A percentile compares a stretch with the other conserved stretches of the same genome.
Conservation (phyloP, 2,113 vertebrate genomes). For the Gymnocephalus cernua region DNA sequence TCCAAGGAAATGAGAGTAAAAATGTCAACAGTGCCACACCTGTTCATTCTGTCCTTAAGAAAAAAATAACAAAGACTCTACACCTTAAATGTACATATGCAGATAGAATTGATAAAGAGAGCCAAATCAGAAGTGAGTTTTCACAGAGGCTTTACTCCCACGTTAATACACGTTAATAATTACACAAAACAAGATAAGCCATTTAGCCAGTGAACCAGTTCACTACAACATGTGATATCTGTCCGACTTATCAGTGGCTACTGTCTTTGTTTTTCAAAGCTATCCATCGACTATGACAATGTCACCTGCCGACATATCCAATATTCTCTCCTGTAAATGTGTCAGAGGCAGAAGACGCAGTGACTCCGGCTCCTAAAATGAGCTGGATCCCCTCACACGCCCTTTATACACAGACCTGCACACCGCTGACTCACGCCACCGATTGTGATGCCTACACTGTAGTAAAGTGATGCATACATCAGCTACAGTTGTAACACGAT, state of each 20-base stretch:
- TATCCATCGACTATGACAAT: background rate
- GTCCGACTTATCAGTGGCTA: background rate
- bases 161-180: slow-evolving; percentile 28
- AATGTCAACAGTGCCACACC: slow-evolving; percentile 59
- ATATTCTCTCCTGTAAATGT: background rate
- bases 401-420: slow-evolving; percentile 24
- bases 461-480: slow-evolving; percentile 64
- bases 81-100: background rate
- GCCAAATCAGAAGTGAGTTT: slow-evolving; percentile 22
- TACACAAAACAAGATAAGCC: slow-evolving; percentile 15
- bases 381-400: slow-evolving; percentile 44
- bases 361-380: background rate
- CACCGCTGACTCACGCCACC: slow-evolving; percentile 71
- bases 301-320: slow-evolving; percentile 8
- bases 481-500: background rate
- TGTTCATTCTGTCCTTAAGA: slow-evolving; percentile 18
- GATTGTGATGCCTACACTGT: slow-evolving; percentile 33
- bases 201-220: background rate
- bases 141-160: background rate
- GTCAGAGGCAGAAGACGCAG: slow-evolving; percentile 37
- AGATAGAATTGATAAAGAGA: background rate
- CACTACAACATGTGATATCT: slow-evolving; percentile 7
- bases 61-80: background rate
- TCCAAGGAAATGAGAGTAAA: slow-evolving; percentile 4
- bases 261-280: slow-evolving; percentile 11